Conservation (phyloP, 1,140 invertebrate genomes). For the Drosophila nebulosa region DNA sequence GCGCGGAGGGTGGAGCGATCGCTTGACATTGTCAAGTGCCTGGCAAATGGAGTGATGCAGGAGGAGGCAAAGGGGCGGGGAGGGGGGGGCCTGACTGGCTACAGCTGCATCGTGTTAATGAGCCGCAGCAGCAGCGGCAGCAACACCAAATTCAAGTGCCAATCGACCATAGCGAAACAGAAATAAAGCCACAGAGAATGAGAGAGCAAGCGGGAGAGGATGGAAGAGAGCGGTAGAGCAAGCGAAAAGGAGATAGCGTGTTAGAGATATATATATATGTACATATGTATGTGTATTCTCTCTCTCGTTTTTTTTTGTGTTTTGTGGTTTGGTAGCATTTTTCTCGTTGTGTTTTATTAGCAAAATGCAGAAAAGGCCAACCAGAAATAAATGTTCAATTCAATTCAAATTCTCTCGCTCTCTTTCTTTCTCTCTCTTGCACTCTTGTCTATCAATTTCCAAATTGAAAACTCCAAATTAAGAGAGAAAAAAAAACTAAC, state of each 20-base stretch:
- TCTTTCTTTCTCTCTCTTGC: neutral
- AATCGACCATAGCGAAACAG: constrained; percentile 8
- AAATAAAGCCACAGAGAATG: too few species aligned
- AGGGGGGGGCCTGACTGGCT: neutral
- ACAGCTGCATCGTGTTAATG: constrained; percentile 28
- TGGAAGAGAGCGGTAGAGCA: too few species aligned
- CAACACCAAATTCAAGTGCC: constrained; percentile 35
- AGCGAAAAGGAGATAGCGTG: constrained; percentile 15
- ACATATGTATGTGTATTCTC: too few species aligned
- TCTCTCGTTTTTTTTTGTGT: neutral
- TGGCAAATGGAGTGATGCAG: constrained; percentile 17
- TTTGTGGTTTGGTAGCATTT: neutral
- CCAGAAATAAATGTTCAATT: neutral
- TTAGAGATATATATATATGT: too few species aligned
- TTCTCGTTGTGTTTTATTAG: neutral
- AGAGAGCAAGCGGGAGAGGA: constrained; percentile 20
- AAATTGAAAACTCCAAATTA: too few species aligned
- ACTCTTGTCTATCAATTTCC: too few species aligned
- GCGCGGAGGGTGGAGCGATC: neutral
- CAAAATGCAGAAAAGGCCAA: neutral
- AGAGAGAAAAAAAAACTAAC: too few species aligned
- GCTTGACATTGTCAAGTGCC: constrained; percentile 63
- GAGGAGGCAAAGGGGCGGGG: neutral
- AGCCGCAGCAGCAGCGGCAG: constrained; percentile 17
- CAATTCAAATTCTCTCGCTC: neutral